phyloP scores from a whole-genome alignment of 2,113 vertebrate species.

The Melanotaenia duboulayi region DNA sequence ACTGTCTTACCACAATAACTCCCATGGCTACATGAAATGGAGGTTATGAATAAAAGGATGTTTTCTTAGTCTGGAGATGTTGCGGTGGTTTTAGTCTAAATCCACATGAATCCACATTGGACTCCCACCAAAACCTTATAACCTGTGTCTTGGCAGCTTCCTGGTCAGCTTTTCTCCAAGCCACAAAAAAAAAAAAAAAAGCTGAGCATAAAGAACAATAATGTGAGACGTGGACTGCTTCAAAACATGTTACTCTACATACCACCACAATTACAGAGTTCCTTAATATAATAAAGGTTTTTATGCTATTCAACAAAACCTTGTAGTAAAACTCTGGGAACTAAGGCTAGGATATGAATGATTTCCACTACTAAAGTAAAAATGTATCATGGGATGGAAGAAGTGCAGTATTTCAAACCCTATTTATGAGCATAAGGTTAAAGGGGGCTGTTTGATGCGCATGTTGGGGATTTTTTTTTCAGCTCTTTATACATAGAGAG shows the following conservation, averaged over 20 bases:
- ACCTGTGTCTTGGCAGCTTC: slow-evolving; percentile 40
- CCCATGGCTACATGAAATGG: slow-evolving; percentile 1
- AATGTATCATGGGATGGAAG: slow-evolving; percentile 36
- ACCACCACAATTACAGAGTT: background rate
- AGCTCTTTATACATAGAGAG: slow-evolving; percentile 35
- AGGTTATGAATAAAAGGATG: slow-evolving; percentile 54
- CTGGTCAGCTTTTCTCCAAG: slow-evolving; percentile 22
- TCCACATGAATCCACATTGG: slow-evolving; percentile 53
- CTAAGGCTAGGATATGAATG: slow-evolving; percentile 2
- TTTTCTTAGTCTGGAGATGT: slow-evolving; percentile 61
- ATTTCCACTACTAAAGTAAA: slow-evolving; percentile 36
- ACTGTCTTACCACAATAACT: slow-evolving; percentile 7
- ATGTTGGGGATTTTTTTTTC: slow-evolving; percentile 32
- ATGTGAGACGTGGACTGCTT: slow-evolving; percentile 3
- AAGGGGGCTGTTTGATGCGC: slow-evolving; percentile 29
- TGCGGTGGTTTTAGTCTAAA: slow-evolving; percentile 32
- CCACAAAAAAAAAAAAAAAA: slow-evolving; percentile 6
- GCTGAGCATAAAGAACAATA: slow-evolving; percentile 23
- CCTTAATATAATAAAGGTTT: background rate
- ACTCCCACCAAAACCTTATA: slow-evolving; percentile 53
- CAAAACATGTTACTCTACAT: slow-evolving; percentile 12
- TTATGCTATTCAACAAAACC: slow-evolving; percentile 13
- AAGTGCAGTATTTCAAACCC: slow-evolving; percentile 23
- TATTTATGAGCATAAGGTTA: slow-evolving; percentile 52
- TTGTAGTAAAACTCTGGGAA: slow-evolving; percentile 13